A percentile compares a stretch with the other conserved stretches of the same genome.
These are phyloP conservation scores for Catharus bicknelli DNA, from an alignment of 2,113 vertebrate genomes.

Conservation along the genomic window DNA sequence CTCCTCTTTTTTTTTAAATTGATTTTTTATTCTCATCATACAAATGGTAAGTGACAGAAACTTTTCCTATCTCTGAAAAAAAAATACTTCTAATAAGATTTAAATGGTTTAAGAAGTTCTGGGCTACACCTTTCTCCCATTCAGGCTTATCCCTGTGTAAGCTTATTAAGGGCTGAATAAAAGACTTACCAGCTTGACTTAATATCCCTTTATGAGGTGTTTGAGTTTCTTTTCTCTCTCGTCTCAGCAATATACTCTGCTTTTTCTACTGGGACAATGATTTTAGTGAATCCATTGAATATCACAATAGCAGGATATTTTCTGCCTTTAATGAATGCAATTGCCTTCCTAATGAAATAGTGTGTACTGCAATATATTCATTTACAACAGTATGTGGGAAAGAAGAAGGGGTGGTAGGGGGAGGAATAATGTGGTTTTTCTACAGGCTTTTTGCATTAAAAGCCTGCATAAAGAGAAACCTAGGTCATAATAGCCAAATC, in stretches of 20 bases:
- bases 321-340: not conserved
- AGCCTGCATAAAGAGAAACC: not conserved
- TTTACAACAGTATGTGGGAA: not conserved
- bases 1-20: not conserved
- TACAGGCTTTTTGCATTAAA: not conserved
- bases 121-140: not conserved
- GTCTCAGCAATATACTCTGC: not conserved
- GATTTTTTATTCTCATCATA: not conserved
- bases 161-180: conserved; percentile 14
- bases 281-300: not conserved
- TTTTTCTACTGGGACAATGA: not conserved
- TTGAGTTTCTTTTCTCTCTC: not conserved
- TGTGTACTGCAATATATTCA: not conserved
- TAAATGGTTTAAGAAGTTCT: conserved; percentile 13
- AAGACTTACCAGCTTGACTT: conserved; percentile 6
- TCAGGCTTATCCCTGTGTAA: not conserved
- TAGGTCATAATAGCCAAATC: not conserved
- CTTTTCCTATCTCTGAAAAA: not conserved
- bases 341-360: not conserved
- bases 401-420: accelerated
- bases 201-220: not conserved
- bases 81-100: not conserved
- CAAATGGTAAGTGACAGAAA: not conserved
- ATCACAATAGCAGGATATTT: not conserved
- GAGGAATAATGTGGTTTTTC: not conserved